These are phyloP conservation scores for Rhinopomastus cyanomelas DNA, from an alignment of 2,113 vertebrate species.

Conservation along the genomic window DNA sequence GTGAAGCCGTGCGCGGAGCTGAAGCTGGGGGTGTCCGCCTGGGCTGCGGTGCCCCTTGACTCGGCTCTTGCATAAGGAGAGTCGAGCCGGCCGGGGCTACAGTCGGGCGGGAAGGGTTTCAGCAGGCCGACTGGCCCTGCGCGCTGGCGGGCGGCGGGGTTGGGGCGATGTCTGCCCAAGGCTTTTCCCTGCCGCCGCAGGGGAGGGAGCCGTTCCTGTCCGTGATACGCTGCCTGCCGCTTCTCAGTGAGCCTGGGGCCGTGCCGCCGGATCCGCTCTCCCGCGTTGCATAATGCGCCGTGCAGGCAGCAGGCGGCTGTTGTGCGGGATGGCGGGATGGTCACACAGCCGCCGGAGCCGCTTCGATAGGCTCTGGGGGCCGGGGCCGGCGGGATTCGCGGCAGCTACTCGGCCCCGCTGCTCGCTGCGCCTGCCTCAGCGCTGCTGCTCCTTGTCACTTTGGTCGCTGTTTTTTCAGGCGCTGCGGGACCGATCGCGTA, in stretches of 20 bases:
- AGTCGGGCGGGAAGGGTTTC: background rate
- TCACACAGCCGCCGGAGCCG: too few relatives aligned
- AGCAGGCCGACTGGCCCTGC: background rate
- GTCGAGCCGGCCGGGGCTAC: background rate
- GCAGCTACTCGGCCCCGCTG: background rate
- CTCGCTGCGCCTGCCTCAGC: background rate
- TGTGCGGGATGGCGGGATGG: background rate
- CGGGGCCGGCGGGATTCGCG: background rate
- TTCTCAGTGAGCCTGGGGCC: background rate
- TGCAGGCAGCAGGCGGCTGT: background rate
- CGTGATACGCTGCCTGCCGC: background rate
- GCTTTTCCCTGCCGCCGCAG: background rate
- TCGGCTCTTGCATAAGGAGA: constrained; percentile 50
- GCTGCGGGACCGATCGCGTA: constrained; percentile 48
- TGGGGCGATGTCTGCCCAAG: background rate
- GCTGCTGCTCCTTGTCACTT: constrained; percentile 3
- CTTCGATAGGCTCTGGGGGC: background rate
- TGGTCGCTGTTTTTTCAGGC: constrained; percentile 51
- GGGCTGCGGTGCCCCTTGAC: constrained; percentile 15
- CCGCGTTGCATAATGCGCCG: background rate
- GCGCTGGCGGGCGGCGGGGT: background rate
- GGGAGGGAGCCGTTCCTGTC: background rate
- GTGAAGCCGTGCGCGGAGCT: background rate
- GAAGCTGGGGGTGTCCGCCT: constrained; percentile 13
- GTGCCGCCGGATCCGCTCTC: background rate